Percentiles rank a stretch among this genome's conserved stretches.
phyloP scores from a whole-genome alignment of 2,113 vertebrate genomes.

The Triplophysa rosa region DNA sequence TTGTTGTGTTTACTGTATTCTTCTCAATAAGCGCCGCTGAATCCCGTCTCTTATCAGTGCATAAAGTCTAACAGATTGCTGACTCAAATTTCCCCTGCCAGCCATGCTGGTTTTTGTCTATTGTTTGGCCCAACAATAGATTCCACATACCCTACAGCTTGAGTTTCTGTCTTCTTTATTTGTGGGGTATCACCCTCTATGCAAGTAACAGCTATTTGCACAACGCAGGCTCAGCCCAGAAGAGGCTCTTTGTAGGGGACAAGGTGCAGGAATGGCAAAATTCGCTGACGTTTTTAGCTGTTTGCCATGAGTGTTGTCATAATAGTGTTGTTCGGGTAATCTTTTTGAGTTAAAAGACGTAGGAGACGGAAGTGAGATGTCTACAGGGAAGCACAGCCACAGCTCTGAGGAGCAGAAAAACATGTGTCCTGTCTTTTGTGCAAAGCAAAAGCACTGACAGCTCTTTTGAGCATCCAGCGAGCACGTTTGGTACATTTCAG shows the following conservation, averaged over 20 bases:
- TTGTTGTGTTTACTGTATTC: constrained; percentile 85
- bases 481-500: background rate
- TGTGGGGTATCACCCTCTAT: constrained; percentile 75
- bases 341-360: constrained; percentile 54
- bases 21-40: constrained; percentile 75
- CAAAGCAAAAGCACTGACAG: background rate
- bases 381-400: constrained; percentile 1
- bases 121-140: constrained; percentile 82
- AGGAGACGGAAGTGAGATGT: constrained; percentile 61
- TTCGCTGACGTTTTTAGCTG: constrained; percentile 52
- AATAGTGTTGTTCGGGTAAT: constrained; percentile 58
- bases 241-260: constrained; percentile 71
- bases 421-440: constrained; percentile 8
- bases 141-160: constrained; percentile 81
- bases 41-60: constrained; percentile 84
- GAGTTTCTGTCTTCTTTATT: constrained; percentile 83
- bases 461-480: background rate
- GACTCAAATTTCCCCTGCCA: constrained; percentile 90
- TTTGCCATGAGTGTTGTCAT: constrained; percentile 55
- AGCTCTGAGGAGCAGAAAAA: background rate
- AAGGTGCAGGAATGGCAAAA: constrained; percentile 59
- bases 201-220: constrained; percentile 75
- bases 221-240: constrained; percentile 75
- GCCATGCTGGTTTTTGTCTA: constrained; percentile 82
- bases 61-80: constrained; percentile 86